Percentiles rank a stretch among this genome's conserved stretches.
Conservation (phyloP, 2,113 vertebrate genomes). For the Marcusenius ussheri region DNA sequence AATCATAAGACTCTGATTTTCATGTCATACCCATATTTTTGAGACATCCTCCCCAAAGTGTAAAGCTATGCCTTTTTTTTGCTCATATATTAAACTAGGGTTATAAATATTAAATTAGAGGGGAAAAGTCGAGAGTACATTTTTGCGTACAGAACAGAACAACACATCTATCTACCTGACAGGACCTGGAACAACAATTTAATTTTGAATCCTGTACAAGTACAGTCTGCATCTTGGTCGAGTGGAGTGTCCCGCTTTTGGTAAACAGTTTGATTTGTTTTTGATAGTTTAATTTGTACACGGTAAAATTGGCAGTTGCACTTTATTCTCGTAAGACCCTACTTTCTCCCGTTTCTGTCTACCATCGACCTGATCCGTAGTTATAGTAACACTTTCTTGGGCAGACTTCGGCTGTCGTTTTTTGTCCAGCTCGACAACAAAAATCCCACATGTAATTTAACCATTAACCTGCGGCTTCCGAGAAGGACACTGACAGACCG, state of each 20-base stretch:
- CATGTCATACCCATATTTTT: neutral
- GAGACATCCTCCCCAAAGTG: neutral
- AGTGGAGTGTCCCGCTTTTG: neutral
- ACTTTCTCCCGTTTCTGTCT: neutral
- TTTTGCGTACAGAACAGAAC: neutral
- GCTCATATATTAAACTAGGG: neutral
- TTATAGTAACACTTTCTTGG: neutral
- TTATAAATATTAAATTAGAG: neutral
- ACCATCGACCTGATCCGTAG: neutral
- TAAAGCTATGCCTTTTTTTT: neutral
- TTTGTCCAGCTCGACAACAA: neutral
- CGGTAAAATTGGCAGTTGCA: neutral
- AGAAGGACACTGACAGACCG: neutral
- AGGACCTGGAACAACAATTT: neutral
- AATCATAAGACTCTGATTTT: conserved; percentile 25
- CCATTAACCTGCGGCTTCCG: neutral
- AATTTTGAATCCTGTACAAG: neutral
- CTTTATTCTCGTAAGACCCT: neutral
- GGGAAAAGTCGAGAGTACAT: neutral
- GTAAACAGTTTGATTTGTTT: neutral
- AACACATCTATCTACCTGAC: neutral
- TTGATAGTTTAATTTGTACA: neutral
- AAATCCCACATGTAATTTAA: neutral
- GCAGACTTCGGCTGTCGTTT: neutral
- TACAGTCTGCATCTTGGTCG: neutral